Percentiles rank a stretch among this genome's conserved stretches.
These are phyloP conservation scores for Tretioscincus oriximinensis DNA, from an alignment of 2,113 vertebrate species.

Conservation along the genomic window DNA sequence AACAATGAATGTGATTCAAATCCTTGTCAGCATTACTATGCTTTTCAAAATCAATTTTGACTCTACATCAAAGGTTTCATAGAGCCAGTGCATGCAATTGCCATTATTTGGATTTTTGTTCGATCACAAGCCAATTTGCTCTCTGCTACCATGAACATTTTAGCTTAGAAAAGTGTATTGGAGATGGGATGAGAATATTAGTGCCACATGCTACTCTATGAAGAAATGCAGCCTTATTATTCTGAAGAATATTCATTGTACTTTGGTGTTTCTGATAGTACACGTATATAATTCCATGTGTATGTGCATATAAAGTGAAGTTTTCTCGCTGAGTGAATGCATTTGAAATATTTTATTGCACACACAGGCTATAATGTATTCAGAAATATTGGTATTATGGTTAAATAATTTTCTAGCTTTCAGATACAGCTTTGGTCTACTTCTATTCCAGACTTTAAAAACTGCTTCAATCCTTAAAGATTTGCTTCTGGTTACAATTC, in stretches of 20 bases:
- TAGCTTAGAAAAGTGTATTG: too few species aligned
- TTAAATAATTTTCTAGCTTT: conserved; percentile 81
- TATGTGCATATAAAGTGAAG: neutral
- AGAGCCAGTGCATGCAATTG: neutral
- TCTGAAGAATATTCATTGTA: conserved; percentile 70
- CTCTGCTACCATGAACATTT: too few species aligned
- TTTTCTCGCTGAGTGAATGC: conserved; percentile 7
- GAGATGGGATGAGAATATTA: too few species aligned
- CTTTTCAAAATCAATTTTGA: neutral
- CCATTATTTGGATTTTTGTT: too few species aligned
- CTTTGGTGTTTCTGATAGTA: conserved; percentile 73
- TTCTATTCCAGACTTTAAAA: conserved; percentile 74
- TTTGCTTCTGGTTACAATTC: too few species aligned
- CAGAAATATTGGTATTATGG: conserved; percentile 1
- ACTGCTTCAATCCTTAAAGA: too few species aligned
- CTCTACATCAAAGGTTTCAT: neutral
- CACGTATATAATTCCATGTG: conserved; percentile 43
- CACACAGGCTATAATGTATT: conserved; percentile 56
- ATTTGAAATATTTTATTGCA: conserved; percentile 11
- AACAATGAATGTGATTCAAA: neutral
- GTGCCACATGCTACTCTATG: too few species aligned
- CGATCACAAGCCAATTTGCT: too few species aligned
- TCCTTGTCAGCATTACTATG: neutral
- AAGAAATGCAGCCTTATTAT: conserved; percentile 45
- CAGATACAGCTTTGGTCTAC: conserved; percentile 78